Evolutionary conservation across 2,888 invertebrate genomes (phyloP).

Genomic region (Pterostichus niger): DNA sequence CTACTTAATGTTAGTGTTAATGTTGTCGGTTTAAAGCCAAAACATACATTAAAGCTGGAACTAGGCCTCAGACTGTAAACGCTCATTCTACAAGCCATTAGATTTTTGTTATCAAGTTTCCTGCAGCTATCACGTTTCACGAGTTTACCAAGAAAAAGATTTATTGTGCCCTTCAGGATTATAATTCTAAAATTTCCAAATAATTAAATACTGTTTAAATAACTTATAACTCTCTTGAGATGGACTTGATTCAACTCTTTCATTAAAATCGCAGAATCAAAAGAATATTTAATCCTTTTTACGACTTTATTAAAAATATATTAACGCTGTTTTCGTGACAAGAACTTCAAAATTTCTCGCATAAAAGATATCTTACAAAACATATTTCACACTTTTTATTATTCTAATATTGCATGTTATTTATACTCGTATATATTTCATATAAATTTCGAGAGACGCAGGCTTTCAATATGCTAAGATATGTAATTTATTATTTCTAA

Average conservation of each 20-base stretch:
- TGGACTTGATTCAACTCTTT: not conserved
- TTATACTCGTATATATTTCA: too few species aligned
- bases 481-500: too few species aligned
- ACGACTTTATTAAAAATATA: slow-evolving; percentile 23
- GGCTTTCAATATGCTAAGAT: too few species aligned
- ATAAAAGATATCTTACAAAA: too few species aligned
- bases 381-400: too few species aligned
- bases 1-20: slow-evolving; percentile 23
- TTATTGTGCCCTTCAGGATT: slow-evolving; percentile 23
- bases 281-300: slow-evolving; percentile 43
- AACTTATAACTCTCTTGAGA: slow-evolving; percentile 34
- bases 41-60: slow-evolving; percentile 39
- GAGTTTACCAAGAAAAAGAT: slow-evolving; percentile 30
- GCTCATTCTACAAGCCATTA: slow-evolving; percentile 15
- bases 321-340: not conserved
- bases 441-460: too few species aligned
- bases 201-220: slow-evolving; percentile 41
- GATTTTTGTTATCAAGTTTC: slow-evolving; percentile 46
- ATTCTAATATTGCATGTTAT: too few species aligned
- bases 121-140: slow-evolving; percentile 40
- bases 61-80: slow-evolving; percentile 17
- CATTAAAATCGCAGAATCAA: slow-evolving; percentile 22
- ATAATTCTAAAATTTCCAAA: slow-evolving; percentile 34
- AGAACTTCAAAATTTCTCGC: not conserved
- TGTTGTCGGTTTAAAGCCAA: slow-evolving; percentile 26